Evolutionary conservation across 2,888 invertebrate genomes (phyloP).

Genomic region (Phania funesta): DNA sequence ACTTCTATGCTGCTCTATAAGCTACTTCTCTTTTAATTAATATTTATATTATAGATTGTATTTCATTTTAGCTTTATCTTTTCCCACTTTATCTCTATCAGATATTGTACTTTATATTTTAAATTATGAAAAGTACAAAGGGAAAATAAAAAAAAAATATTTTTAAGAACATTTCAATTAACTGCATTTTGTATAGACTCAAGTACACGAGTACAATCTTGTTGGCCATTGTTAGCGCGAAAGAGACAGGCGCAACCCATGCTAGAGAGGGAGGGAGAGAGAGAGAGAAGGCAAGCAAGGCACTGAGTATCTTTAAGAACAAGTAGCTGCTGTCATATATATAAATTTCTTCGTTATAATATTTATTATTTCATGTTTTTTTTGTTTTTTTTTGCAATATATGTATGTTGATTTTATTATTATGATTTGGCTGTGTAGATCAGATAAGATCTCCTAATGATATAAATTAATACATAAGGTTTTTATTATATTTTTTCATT

Average conservation of each 20-base stretch:
- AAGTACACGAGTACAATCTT: slow-evolving; percentile 37
- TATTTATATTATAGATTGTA: neutral
- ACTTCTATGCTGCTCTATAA: neutral
- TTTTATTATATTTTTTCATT: slow-evolving; percentile 2
- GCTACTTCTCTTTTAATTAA: slow-evolving; percentile 13
- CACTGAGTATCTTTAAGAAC: slow-evolving; percentile 56
- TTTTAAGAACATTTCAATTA: slow-evolving; percentile 77
- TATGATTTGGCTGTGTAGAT: slow-evolving; percentile 52
- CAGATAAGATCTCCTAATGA: slow-evolving; percentile 64
- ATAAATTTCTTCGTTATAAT: slow-evolving; percentile 40
- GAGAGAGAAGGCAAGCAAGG: slow-evolving; percentile 26
- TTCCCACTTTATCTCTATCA: slow-evolving; percentile 38
- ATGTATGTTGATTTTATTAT: slow-evolving; percentile 12
- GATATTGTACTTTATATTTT: slow-evolving; percentile 39
- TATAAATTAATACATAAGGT: slow-evolving; percentile 61
- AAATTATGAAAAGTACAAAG: slow-evolving; percentile 8
- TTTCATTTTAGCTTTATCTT: slow-evolving; percentile 23
- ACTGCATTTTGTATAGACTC: slow-evolving; percentile 74
- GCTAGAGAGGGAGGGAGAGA: slow-evolving; percentile 7
- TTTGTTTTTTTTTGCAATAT: neutral
- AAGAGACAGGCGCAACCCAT: slow-evolving; percentile 51
- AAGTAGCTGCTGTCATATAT: slow-evolving; percentile 55
- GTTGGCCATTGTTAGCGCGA: slow-evolving; percentile 17
- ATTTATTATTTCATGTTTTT: slow-evolving; percentile 19
- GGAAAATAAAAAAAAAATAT: slow-evolving; percentile 3